Evolutionary conservation across 2,888 invertebrate species (phyloP), one percentile per base, ranked within the genome.

Genomic region (Yponomeuta sedellus): DNA sequence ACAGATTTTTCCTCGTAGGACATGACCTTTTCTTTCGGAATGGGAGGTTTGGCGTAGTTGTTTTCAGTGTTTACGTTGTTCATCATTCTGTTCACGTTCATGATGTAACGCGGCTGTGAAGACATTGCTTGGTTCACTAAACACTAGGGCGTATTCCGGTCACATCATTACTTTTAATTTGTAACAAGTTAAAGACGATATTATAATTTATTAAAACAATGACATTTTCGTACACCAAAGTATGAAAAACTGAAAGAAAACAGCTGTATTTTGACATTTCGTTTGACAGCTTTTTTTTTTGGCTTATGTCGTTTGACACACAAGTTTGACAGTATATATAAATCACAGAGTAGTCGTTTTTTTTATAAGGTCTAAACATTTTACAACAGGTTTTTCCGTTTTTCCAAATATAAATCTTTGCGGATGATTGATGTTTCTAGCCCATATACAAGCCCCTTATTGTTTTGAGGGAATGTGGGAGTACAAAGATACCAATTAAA

Each of bases 1-100:
- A 91, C 86, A 1, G 88, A 86, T 74, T 91, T 91, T 72, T 89
- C 90, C 69, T 88, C 86, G 69, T 91, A 91, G 28, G 89, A 88
- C 84, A 90, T 89, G 39, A 90, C 81, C 71, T 89, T 91, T 71
- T 87, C 86, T 67, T 83, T 85, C 8, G 78, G 70, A 57, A 66
- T 66, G n/a, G 76, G 72, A 66, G 78, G 78, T 69, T 81, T 82
- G 10, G 70, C 69, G 61, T 81, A 76, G 63, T 69, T 71, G 64
- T 68, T 75, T 44, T 67, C 70, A 58, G 52, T 39, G 44, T 52
- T 67, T 69, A 68, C 74, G 70, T 74, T 74, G 64, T 73, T 69
- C n/a, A 71, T 68, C 66, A 75, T 70, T 64, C 72, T 75, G 71
- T 81, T 82, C 40, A 80, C 66, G 68, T 78, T 82, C 76, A 81